Evolutionary conservation across 2,888 invertebrate genomes (phyloP).

Genomic region (Ophion ventricosus): DNA sequence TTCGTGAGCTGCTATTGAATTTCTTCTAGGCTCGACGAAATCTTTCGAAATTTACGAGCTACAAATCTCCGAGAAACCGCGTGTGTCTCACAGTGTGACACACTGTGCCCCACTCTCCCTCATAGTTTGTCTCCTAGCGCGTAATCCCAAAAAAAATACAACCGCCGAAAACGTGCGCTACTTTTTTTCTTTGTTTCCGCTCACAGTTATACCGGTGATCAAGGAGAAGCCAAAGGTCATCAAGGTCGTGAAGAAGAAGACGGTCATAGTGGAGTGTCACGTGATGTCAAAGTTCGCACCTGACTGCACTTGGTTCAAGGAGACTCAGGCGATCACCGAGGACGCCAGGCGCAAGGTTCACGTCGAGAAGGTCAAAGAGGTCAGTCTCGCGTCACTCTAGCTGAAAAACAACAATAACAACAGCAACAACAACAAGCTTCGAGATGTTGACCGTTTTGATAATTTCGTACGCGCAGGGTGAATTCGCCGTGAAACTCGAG

Average conservation of each 20-base stretch:
- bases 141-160: no score
- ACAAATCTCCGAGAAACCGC: no score
- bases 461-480: constrained; percentile 86
- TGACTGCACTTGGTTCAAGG: constrained; percentile 97
- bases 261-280: constrained; percentile 96
- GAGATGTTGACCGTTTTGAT: neutral
- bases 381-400: constrained; percentile 79
- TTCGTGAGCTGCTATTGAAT: no score
- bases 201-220: constrained; percentile 94
- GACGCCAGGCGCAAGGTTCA: constrained; percentile 90
- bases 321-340: constrained; percentile 90
- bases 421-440: neutral
- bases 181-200: constrained; percentile 59
- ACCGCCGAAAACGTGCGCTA: constrained; percentile 22
- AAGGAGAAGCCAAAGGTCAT: constrained; percentile 96
- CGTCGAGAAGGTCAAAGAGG: constrained; percentile 92
- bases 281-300: constrained; percentile 97
- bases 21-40: no score
- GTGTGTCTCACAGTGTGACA: no score
- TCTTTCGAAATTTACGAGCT: no score
- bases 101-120: no score
- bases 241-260: constrained; percentile 95
- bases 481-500: constrained; percentile 95
- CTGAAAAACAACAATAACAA: no score
- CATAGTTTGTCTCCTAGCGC: neutral